Conservation (phyloP, 1,140 invertebrate species). For the Euwallacea similis region DNA sequence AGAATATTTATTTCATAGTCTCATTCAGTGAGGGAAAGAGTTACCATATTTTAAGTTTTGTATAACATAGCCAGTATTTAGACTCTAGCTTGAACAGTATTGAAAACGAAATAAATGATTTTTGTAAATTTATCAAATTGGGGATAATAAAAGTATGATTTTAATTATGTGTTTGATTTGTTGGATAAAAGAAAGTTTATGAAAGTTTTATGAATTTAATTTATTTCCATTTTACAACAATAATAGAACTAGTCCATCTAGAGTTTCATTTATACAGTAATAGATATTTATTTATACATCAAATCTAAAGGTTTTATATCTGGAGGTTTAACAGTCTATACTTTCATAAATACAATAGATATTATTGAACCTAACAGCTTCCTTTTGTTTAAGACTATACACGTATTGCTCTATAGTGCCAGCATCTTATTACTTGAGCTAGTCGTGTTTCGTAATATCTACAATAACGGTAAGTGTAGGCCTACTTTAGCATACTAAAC, state of each 20-base stretch:
- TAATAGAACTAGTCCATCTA: conserved; percentile 17
- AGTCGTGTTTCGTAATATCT: too few relatives aligned
- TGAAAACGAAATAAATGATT: not conserved
- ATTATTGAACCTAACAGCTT: not conserved
- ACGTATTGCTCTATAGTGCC: too few relatives aligned
- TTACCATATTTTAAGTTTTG: not conserved
- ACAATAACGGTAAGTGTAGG: too few relatives aligned
- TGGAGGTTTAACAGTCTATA: conserved; percentile 29
- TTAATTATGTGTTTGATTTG: too few relatives aligned
- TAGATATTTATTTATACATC: conserved; percentile 30
- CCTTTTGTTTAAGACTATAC: not conserved
- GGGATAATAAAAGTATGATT: not conserved
- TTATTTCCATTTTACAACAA: conserved; percentile 36
- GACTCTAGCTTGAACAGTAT: not conserved
- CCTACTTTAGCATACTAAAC: too few relatives aligned
- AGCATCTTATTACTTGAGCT: too few relatives aligned
- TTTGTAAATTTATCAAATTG: not conserved
- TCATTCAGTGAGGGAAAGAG: not conserved
- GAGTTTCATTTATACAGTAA: conserved; percentile 22
- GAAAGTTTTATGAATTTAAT: conserved; percentile 23
- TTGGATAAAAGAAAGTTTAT: too few relatives aligned
- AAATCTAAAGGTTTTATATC: conserved; percentile 29
- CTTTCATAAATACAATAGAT: not conserved
- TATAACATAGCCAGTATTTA: not conserved
- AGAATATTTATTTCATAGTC: conserved; percentile 23